Evolutionary conservation across 2,113 vertebrate species (phyloP).

Genomic region (Coreoperca whiteheadi): DNA sequence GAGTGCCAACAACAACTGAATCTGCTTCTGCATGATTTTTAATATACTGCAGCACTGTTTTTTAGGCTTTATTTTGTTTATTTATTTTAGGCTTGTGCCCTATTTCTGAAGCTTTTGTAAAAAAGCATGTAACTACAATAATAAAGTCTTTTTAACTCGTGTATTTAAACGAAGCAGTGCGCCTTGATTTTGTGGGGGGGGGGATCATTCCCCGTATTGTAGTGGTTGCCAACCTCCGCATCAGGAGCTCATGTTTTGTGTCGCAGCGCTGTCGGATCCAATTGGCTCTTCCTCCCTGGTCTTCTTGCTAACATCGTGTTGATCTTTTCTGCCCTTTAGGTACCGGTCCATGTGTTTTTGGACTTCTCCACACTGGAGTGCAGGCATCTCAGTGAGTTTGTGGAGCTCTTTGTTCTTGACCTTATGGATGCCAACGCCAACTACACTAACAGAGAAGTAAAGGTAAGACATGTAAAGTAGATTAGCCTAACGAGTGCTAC

Average conservation of each 20-base stretch:
- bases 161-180: not conserved
- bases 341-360: conserved; percentile 94
- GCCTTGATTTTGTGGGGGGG: not conserved
- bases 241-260: conserved; percentile 8
- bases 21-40: not conserved
- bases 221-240: not conserved
- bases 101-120: not conserved
- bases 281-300: not conserved
- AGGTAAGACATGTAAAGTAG: conserved; percentile 87
- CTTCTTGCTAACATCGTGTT: not conserved
- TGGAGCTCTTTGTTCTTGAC: conserved; percentile 92
- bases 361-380: conserved; percentile 91
- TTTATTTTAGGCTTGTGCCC: not conserved
- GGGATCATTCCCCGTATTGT: not conserved
- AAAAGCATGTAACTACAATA: not conserved
- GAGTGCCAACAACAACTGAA: not conserved
- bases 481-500: not conserved
- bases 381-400: conserved; percentile 88
- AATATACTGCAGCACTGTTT: not conserved
- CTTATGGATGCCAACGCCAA: conserved; percentile 91
- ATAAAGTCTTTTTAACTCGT: not conserved
- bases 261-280: not conserved
- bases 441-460: conserved; percentile 88
- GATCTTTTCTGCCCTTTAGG: conserved; percentile 79
- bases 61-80: not conserved